Evolutionary conservation across 2,797 vertebrate species (phyloP), one percentile per base, ranked within the genome.

Genomic region (Chelmon rostratus): DNA sequence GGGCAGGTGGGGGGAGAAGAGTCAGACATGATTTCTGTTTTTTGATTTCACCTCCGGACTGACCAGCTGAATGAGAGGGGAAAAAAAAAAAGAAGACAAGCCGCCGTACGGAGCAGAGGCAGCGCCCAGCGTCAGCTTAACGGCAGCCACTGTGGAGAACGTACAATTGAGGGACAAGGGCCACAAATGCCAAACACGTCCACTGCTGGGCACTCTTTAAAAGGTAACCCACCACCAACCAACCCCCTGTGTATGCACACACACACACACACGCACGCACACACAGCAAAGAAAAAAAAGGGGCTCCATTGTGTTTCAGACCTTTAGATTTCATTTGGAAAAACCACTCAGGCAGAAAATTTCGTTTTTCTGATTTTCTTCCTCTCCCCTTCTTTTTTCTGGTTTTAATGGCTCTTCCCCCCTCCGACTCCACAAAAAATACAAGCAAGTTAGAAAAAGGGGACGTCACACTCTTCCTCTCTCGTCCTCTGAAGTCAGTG

Each of bases 121-220:
- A 73, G 65, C 61, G 67, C 76, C 76, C 76, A 68, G 67, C 68
- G 78, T 78, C 85, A 82, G 74, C 54, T 86, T 73, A 88, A 82
- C 73, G n/a, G 79, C 88, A 87, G 88, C 81, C 73, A 92, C 94
- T 90, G 90, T 91, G 92, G 90, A 47, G 85, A 93, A 88, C 72
- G 66, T 76, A 94, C 90, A 95, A 94, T 94, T 74, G 65, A 74
- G 82, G 88, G 80, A 93, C 93, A 94, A 93, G 92, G 79, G 91
- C 86, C 88, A 78, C 90, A 85, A 90, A 93, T 95, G 94, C 94
- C 92, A 95, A 95, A 96, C 95, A 95, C 93, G 94, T 95, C 90
- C 93, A 94, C 94, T 93, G 91, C 94, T 96, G 94, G 89, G 93
- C 91, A 93, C 86, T 88, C 83, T 93, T 93, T 88, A 91, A 94